These are phyloP conservation scores for Cyanoderma ruficeps DNA, from an alignment of 2,113 vertebrate genomes.

Conservation along the genomic window DNA sequence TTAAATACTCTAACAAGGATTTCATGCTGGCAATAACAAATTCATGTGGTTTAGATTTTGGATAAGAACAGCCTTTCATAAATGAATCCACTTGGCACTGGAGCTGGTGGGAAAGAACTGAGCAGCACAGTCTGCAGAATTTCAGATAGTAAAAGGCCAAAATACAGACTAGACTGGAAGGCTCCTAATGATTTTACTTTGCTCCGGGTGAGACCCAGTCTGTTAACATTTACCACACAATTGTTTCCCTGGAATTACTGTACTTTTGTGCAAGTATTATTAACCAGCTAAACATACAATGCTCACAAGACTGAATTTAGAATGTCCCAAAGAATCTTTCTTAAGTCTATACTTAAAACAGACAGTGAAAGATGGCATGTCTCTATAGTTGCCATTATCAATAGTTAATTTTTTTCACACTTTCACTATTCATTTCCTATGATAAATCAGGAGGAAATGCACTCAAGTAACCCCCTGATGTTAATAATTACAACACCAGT, in stretches of 20 bases:
- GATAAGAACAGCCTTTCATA: not conserved
- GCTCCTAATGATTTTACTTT: not conserved
- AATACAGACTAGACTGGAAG: not conserved
- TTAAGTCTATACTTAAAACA: not conserved
- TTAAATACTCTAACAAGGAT: not conserved
- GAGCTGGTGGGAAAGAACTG: not conserved
- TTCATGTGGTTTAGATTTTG: rapidly evolving
- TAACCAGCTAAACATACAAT: not conserved
- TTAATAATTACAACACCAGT: not conserved
- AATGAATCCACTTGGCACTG: not conserved
- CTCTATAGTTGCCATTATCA: not conserved
- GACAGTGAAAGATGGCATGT: not conserved
- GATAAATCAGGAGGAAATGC: not conserved
- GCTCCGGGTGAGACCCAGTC: not conserved
- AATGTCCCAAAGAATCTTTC: not conserved
- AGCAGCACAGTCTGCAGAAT: not conserved
- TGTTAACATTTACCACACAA: not conserved
- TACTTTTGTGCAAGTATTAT: not conserved
- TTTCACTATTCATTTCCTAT: not conserved
- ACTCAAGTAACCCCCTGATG: not conserved
- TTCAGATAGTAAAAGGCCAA: not conserved
- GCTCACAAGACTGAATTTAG: not conserved
- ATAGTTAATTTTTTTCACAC: not conserved
- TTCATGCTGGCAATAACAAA: not conserved
- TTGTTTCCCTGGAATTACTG: not conserved